Base-by-base conservation (phyloP, 2,797 vertebrate species). In the Pristis pectinata region DNA sequence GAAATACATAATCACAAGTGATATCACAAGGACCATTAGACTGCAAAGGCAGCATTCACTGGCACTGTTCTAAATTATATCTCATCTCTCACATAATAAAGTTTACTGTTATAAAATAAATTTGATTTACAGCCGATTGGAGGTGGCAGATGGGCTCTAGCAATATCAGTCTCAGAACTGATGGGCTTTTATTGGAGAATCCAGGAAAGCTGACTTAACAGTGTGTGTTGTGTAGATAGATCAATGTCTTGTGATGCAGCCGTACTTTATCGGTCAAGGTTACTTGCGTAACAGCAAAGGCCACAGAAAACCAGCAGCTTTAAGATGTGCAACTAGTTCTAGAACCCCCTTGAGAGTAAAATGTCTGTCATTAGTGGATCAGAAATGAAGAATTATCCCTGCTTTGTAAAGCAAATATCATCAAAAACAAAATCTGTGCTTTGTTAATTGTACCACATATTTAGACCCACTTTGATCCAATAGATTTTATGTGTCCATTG, bases 51-150 rank as follows among this genome's bases (percentile, higher is more conserved):
- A 76, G 70, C 92, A 76, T 76, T 94, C 30, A 94, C 44, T 94
- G 92, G 70, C 41, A 76, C 92, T 34, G 44, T 53, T 94, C 27
- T 94, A 94, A 94, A 94, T 94, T 74, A 76, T 61, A 91, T 91
- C 67, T 94, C 92, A 76, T 94, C 72, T 76, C 44, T 76, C 92
- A 72, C 70, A 34, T 64, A 53, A 76, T 74, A 72, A 74, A 94
- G 41, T 94, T 94, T 76, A 94, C 44, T 94, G 70, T 22, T 56
- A 2, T 76, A 53, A 56, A 94, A 56, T 94, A 74, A 94, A 93
- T 93, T 30, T 74, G 92, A 93, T 93, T 93, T 93, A 91, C 59
- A 37, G 19, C 59, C 61, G 30, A 34, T 56, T 76, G 44, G 67
- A 49, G 92, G 5, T 34, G 49, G 49, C 92, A 74, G 92, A 94